Conservation (phyloP, 37 sponge, comb jelly and placozoan species). For the Oopsacas minuta region DNA sequence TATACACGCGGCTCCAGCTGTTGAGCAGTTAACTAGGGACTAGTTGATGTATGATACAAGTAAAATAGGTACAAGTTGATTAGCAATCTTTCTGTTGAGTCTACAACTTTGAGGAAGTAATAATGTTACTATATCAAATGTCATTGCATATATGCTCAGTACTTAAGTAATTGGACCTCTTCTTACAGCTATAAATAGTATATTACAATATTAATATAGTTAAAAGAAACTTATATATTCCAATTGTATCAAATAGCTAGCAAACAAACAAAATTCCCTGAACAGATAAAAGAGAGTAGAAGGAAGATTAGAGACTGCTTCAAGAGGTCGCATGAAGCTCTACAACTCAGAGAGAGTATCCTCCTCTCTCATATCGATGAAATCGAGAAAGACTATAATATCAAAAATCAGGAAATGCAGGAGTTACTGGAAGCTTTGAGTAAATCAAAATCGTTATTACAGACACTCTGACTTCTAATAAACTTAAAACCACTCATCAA, state of each 20-base stretch:
- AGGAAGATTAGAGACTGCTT: slow-evolving; percentile 4
- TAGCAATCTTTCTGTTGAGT: too few relatives aligned
- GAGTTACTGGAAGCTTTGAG: background rate
- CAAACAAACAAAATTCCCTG: background rate
- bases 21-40: too few relatives aligned
- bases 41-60: too few relatives aligned
- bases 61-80: too few relatives aligned
- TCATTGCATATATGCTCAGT: too few relatives aligned
- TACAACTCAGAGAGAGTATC: background rate
- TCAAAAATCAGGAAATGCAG: background rate
- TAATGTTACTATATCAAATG: too few relatives aligned
- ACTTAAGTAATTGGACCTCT: too few relatives aligned
- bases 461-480: background rate
- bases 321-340: slow-evolving; percentile 15
- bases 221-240: too few relatives aligned
- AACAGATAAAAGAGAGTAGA: background rate
- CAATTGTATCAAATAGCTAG: background rate
- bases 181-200: too few relatives aligned
- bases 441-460: background rate
- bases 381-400: background rate
- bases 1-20: too few relatives aligned
- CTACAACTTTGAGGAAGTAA: too few relatives aligned
- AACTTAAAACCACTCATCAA: background rate
- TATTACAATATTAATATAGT: too few relatives aligned
- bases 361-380: background rate